phyloP scores from a whole-genome alignment of 2,888 invertebrate genomes.

The Eumacrocentrus americanus region DNA sequence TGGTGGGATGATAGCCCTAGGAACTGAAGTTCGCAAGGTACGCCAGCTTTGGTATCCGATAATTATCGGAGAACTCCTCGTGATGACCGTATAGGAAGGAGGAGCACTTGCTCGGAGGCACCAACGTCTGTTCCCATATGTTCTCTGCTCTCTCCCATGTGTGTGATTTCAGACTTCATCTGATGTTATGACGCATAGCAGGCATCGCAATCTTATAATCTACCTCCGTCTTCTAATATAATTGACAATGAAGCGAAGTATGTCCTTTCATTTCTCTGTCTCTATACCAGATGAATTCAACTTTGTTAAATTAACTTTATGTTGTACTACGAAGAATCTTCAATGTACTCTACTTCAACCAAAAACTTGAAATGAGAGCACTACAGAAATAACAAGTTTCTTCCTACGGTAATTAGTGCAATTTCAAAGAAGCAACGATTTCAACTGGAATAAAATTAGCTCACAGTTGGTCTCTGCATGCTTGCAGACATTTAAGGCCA shows the following conservation, averaged over 20 bases:
- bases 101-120: slow-evolving; percentile 6
- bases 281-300: no score
- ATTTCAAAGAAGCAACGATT: background rate
- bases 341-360: background rate
- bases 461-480: background rate
- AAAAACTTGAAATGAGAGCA: background rate
- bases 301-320: no score
- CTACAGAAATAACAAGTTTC: background rate
- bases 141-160: no score
- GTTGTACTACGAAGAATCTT: no score
- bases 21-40: slow-evolving; percentile 23
- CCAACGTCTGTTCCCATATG: no score
- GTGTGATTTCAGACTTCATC: no score
- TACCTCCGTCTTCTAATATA: no score
- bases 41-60: slow-evolving; percentile 28
- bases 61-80: slow-evolving; percentile 34
- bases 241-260: no score
- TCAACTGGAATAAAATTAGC: background rate
- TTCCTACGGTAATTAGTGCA: background rate
- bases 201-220: no score
- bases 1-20: slow-evolving; percentile 22
- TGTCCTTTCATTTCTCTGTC: no score
- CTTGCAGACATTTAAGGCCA: background rate
- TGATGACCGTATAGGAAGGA: slow-evolving; percentile 43
- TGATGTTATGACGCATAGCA: no score